These are phyloP conservation scores for Rhea pennata DNA, from an alignment of 2,113 vertebrate species.

Conservation along the genomic window DNA sequence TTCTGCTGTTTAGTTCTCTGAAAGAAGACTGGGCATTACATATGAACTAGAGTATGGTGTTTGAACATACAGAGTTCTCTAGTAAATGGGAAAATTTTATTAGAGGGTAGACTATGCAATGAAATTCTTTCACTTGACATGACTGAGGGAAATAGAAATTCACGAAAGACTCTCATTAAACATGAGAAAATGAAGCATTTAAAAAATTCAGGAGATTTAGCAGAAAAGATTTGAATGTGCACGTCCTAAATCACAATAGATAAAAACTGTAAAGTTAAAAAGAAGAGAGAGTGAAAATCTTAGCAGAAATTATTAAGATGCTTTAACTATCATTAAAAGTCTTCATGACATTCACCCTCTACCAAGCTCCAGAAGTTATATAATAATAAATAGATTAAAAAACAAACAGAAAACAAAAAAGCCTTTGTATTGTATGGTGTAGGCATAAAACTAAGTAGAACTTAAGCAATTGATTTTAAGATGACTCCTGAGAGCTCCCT, in stretches of 20 bases:
- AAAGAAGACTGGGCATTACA: too few relatives aligned
- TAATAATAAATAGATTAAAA: background rate
- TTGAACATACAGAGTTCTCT: too few relatives aligned
- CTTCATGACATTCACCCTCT: background rate
- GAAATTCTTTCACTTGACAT: background rate
- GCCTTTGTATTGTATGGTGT: background rate
- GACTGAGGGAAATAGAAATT: too few relatives aligned
- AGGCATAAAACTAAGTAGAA: background rate
- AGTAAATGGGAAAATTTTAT: too few relatives aligned
- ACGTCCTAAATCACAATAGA: background rate
- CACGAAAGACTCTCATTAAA: background rate
- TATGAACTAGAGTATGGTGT: too few relatives aligned
- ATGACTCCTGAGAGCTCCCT: background rate
- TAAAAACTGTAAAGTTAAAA: background rate
- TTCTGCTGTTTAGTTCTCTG: too few relatives aligned
- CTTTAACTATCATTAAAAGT: background rate
- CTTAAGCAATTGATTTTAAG: background rate
- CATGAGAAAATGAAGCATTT: background rate
- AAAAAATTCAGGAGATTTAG: background rate
- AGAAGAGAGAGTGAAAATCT: background rate
- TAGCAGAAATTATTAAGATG: background rate
- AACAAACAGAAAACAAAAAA: background rate
- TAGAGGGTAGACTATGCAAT: background rate
- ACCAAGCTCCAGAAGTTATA: background rate
- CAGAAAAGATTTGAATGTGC: background rate